Base-by-base conservation (phyloP, 2,888 invertebrate species). In the Heteropelma amictum region DNA sequence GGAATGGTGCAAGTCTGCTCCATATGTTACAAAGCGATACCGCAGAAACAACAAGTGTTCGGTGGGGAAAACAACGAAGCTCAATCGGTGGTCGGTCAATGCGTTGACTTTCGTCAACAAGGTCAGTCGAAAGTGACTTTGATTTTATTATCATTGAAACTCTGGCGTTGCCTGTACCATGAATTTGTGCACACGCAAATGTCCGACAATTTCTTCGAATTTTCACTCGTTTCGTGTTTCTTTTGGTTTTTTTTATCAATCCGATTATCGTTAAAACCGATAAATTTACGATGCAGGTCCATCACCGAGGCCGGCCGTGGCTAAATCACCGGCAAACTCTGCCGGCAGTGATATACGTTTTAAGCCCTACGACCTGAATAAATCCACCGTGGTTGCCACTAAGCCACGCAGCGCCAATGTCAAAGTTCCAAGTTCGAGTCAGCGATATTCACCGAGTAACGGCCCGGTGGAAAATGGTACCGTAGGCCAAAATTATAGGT, bases 1-100 rank as follows among this genome's bases (percentile, higher is more conserved):
- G 97, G 94, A 81, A 94, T 95, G 93, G 96, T 96, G 80, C 95
- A 96, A 91, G 96, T 97, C 84, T 96, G 96, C 90, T 94, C 95
- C 83, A 93, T 94, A 82, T 97, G 97, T 90, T 94, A 96, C 90
- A 96, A 96, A 90, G 92, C 93, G 77, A 93, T 96, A 79, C 94
- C 94, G 67, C 93, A 93, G 88, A 94, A 94, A 89, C 94, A 94
- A 87, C 93, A 94, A 84, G 93, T 93, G 82, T 94, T 93, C 88
- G 93, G 93, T 64, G 91, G 91, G 76, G 92, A 92, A 84, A 92
- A 92, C 81, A 91, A 91, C 64, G 91, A 91, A 82, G 89, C 90
- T 74, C 90, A 89, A 51, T 81, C 83, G 28, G n/a, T n/a, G n/a
- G 71, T 81, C 40, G 83, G 80, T 35, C 86, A 85, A 68, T 82